Evolutionary conservation across 2,888 invertebrate genomes (phyloP), one percentile per base, ranked within the genome.

Genomic region (Erebia epiphron): DNA sequence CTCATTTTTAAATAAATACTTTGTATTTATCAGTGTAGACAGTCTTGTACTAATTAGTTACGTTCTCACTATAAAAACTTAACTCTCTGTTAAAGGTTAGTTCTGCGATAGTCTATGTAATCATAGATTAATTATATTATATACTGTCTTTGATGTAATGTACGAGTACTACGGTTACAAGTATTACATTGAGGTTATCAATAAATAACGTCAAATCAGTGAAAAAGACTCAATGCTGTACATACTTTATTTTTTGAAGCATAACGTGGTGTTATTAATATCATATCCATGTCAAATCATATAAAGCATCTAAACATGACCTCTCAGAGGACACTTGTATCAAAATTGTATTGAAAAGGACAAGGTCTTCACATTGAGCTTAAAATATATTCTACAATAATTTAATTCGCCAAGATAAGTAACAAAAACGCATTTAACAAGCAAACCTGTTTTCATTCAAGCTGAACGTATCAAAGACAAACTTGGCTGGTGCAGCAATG

Each of bases 371-470:
- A 58, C 69, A 69, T 69, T 67, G 67, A 72, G 65, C 64, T 65
- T 69, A 64, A 69, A 61, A 60, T 50, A 68, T 49, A 66, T 58
- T 68, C 21, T 66, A 67, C 52, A 64, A 69, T 63, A 41, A 63
- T 69, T 69, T 67, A 67, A 69, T 67, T 68, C 56, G 50, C 60
- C 58, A 41, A 66, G 56, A 69, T 58, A 58, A 58, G n/a, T 57
- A 69, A 72, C 63, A 67, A 72, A 58, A 67, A 58, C 67, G 58
- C 26, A 58, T 63, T 67, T 58, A 67, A 67, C 58, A 60, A 56
- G 46, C 60, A 63, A 73, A 73, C 70, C 68, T 58, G 65, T 70
- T 66, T 68, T 62, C 66, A 70, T 70, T 68, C 66, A 70, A 57
- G 56, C 49, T 52, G 43, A 68, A 68, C 71, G 65, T 71, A 71